Percentiles rank a stretch among this genome's conserved stretches.
Conservation (phyloP, 2,888 invertebrate species). For the Agonopterix heracliana region DNA sequence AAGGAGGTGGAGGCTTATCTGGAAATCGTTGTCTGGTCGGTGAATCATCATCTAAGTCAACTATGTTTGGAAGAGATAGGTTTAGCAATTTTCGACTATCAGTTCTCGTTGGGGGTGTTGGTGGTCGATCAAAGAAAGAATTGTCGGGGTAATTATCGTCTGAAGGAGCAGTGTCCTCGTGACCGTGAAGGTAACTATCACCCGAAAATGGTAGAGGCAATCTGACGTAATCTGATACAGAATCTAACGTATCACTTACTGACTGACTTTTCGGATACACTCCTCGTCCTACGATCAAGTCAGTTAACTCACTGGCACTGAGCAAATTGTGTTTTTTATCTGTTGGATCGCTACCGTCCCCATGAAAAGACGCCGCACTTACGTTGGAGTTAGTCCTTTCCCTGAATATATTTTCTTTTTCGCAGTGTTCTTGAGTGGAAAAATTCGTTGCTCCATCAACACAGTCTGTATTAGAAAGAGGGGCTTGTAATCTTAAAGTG, state of each 20-base stretch:
- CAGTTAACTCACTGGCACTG: constrained; percentile 89
- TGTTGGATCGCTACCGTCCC: constrained; percentile 92
- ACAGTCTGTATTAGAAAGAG: constrained; percentile 64
- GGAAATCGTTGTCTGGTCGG: constrained; percentile 37
- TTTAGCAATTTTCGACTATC: constrained; percentile 76
- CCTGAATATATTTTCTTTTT: constrained; percentile 72
- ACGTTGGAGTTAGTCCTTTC: constrained; percentile 86
- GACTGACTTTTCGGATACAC: constrained; percentile 84
- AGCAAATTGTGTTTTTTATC: constrained; percentile 84
- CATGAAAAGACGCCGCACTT: constrained; percentile 88
- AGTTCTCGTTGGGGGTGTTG: constrained; percentile 82
- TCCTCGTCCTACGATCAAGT: constrained; percentile 87
- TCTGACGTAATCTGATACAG: constrained; percentile 93
- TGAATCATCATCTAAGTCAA: constrained; percentile 49
- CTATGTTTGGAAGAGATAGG: constrained; percentile 64
- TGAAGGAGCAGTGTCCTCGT: constrained; percentile 77
- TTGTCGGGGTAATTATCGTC: constrained; percentile 70
- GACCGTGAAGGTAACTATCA: constrained; percentile 76
- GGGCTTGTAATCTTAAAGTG: constrained; percentile 34
- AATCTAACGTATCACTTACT: constrained; percentile 89
- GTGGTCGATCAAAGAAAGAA: constrained; percentile 75
- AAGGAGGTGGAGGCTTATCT: constrained; percentile 81
- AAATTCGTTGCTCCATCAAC: constrained; percentile 60
- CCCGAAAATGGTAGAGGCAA: constrained; percentile 77
- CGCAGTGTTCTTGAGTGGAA: constrained; percentile 57